Conservation (phyloP, 2,113 vertebrate genomes). For the Corydoras maculifer region DNA sequence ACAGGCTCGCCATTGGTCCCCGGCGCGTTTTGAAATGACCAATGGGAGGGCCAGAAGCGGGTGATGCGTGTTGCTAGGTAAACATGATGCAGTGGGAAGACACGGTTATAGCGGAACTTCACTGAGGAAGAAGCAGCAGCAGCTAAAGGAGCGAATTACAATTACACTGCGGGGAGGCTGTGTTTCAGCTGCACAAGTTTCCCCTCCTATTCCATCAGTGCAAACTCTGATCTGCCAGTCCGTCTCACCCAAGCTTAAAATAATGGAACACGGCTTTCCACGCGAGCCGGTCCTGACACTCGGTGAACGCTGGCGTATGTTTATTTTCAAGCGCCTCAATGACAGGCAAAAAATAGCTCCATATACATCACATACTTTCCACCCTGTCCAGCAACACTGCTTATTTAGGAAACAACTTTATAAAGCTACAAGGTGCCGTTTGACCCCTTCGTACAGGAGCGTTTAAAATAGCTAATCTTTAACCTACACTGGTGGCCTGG, state of each 20-base stretch:
- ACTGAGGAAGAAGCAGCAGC: constrained; percentile 42
- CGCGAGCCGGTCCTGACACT: not conserved
- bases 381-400: constrained; percentile 41
- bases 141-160: constrained; percentile 57
- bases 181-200: constrained; percentile 44
- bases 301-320: constrained; percentile 31
- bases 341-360: constrained; percentile 48
- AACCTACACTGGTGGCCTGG: constrained; percentile 25
- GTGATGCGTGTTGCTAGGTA: constrained; percentile 88
- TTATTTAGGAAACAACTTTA: constrained; percentile 44
- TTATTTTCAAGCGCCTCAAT: constrained; percentile 49
- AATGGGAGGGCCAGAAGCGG: constrained; percentile 74
- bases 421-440: constrained; percentile 38
- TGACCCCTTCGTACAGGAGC: constrained; percentile 41
- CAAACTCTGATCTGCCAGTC: constrained; percentile 30
- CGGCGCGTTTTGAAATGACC: constrained; percentile 72
- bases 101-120: constrained; percentile 72
- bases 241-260: constrained; percentile 32
- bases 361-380: constrained; percentile 50
- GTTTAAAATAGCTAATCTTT: constrained; percentile 36
- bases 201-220: constrained; percentile 4
- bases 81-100: constrained; percentile 84
- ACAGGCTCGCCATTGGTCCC: constrained; percentile 78
- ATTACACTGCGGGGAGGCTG: constrained; percentile 53
- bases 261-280: constrained; percentile 26